phyloP scores from a whole-genome alignment of 2,113 vertebrate species.

The Pithys albifrons region DNA sequence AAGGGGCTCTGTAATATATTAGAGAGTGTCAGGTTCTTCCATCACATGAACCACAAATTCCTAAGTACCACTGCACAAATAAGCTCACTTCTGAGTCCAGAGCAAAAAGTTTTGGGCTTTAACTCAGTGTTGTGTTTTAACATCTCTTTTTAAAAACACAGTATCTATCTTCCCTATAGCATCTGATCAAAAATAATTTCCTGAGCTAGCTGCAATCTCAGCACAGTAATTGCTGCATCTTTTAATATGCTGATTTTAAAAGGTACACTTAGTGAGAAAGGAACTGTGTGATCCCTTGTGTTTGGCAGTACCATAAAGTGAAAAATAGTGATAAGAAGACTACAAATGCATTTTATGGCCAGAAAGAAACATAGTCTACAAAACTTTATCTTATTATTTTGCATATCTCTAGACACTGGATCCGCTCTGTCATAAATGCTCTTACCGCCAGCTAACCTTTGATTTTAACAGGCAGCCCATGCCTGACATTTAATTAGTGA shows the following conservation, averaged over 20 bases:
- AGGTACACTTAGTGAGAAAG: not conserved
- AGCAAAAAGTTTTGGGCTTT: not conserved
- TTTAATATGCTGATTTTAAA: not conserved
- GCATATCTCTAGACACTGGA: not conserved
- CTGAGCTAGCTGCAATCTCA: not conserved
- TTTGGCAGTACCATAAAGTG: not conserved
- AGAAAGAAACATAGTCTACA: not conserved
- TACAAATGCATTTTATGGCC: not conserved
- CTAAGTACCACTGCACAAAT: not conserved
- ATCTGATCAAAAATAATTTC: not conserved
- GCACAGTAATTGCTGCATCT: not conserved
- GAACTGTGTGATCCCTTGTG: not conserved
- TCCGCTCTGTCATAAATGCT: not conserved
- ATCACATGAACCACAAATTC: slow-evolving; percentile 13
- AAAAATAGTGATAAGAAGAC: not conserved
- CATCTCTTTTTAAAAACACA: not conserved
- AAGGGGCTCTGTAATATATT: slow-evolving; percentile 46
- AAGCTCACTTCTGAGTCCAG: not conserved
- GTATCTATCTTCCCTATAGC: not conserved
- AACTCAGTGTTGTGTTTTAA: not conserved
- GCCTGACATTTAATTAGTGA: slow-evolving; percentile 87
- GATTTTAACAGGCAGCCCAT: slow-evolving; percentile 70
- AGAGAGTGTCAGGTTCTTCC: slow-evolving; percentile 26
- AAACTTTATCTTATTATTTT: not conserved
- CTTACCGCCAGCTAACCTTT: slow-evolving; percentile 75